phyloP scores from a whole-genome alignment of 30 jellyfish, hydroid and myxozoan species.

The Turritopsis rubra region DNA sequence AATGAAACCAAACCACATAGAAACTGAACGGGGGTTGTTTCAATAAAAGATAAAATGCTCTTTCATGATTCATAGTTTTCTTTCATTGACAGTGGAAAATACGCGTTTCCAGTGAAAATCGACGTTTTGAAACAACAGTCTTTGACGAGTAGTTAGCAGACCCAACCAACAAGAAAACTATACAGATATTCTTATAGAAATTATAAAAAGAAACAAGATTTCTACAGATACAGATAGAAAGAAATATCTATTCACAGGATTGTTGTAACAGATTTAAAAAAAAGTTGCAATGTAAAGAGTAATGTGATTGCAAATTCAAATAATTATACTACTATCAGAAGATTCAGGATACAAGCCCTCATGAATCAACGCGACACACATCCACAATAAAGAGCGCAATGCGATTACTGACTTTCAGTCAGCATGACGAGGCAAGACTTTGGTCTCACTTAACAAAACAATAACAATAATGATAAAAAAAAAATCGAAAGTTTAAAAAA shows the following conservation, averaged over 20 bases:
- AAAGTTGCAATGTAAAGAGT: not conserved
- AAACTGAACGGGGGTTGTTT: too few species aligned
- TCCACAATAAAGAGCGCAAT: too few species aligned
- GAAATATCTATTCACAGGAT: not conserved
- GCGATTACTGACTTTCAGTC: too few species aligned
- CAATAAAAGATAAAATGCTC: too few species aligned
- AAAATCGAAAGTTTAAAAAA: not conserved
- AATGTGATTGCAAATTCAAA: not conserved
- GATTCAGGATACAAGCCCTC: too few species aligned
- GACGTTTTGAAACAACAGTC: not conserved
- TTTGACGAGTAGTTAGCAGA: not conserved
- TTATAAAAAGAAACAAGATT: too few species aligned
- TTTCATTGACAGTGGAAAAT: not conserved
- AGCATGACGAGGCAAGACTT: not conserved
- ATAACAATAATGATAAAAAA: not conserved
- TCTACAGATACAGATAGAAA: too few species aligned
- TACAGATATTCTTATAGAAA: too few species aligned
- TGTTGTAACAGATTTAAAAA: not conserved
- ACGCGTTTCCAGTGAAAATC: not conserved
- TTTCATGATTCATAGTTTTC: too few species aligned
- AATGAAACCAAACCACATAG: too few species aligned
- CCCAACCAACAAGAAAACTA: not conserved
- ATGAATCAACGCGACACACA: too few species aligned
- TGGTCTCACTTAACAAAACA: not conserved
- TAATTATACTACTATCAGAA: not conserved